phyloP scores from a whole-genome alignment of 2,888 invertebrate genomes.

The Chalcis sispes region DNA sequence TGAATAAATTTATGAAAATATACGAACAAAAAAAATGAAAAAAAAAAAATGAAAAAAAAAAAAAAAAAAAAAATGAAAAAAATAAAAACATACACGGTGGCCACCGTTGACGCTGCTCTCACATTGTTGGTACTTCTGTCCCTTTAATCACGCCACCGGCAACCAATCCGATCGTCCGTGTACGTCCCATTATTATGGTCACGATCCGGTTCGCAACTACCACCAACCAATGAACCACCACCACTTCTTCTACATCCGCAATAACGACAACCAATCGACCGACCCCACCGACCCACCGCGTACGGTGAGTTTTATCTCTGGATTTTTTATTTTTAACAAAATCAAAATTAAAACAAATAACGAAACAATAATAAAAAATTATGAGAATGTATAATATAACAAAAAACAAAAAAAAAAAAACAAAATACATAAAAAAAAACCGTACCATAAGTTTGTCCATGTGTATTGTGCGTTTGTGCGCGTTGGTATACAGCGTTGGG shows the following conservation, averaged over 20 bases:
- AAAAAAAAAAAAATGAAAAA: conserved; percentile 33
- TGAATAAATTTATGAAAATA: conserved; percentile 53
- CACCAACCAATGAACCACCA: conserved; percentile 16
- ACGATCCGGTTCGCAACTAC: conserved; percentile 29
- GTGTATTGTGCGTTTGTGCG: no score
- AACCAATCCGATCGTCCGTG: conserved; percentile 20
- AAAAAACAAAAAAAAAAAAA: neutral
- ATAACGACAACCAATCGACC: conserved; percentile 64
- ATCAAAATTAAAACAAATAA: neutral
- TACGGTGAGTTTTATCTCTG: conserved; percentile 71
- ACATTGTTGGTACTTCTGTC: conserved; percentile 76
- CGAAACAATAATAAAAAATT: conserved; percentile 12
- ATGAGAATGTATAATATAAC: neutral
- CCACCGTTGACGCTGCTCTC: conserved; percentile 72
- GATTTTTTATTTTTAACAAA: conserved; percentile 16
- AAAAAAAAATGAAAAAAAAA: conserved; percentile 24
- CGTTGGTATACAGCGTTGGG: no score
- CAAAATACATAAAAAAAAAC: neutral
- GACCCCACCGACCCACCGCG: conserved; percentile 72
- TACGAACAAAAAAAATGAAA: conserved; percentile 33
- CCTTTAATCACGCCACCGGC: conserved; percentile 63
- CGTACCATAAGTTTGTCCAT: conserved; percentile 15
- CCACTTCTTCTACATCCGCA: conserved; percentile 33
- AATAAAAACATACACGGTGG: conserved; percentile 55
- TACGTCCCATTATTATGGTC: conserved; percentile 65